Conservation (phyloP, 2,113 vertebrate genomes). For the Propithecus coquereli region DNA sequence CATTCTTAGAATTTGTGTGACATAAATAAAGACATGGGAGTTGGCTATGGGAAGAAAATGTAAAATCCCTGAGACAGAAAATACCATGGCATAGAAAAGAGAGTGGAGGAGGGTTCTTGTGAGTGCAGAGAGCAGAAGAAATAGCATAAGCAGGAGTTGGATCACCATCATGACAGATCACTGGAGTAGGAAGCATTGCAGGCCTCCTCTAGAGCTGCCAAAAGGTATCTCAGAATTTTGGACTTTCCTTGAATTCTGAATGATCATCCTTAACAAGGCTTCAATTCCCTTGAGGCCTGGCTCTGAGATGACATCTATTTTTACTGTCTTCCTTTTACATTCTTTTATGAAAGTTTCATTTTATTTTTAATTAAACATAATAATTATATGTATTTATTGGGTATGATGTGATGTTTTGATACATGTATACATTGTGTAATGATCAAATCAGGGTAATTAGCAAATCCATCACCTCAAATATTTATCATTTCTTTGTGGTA, state of each 20-base stretch:
- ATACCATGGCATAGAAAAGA: not conserved
- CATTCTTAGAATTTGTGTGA: not conserved
- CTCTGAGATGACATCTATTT: not conserved
- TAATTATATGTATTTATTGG: not conserved
- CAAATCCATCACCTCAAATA: not conserved
- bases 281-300: not conserved
- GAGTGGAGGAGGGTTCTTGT: not conserved
- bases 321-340: not conserved
- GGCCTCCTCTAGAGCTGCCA: not conserved
- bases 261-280: not conserved
- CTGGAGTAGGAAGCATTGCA: not conserved
- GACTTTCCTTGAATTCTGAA: slow-evolving; percentile 6
- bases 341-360: not conserved
- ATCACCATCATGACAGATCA: not conserved
- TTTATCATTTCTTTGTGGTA: not conserved
- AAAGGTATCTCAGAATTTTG: not conserved
- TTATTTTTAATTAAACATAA: not conserved
- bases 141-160: not conserved
- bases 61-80: not conserved
- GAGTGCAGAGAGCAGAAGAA: not conserved
- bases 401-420: not conserved
- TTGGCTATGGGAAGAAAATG: not conserved
- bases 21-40: not conserved
- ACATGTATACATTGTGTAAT: not conserved
- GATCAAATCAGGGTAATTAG: not conserved